These are phyloP conservation scores for Macrotis lagotis DNA, from an alignment of 2,113 vertebrate species.

Conservation along the genomic window DNA sequence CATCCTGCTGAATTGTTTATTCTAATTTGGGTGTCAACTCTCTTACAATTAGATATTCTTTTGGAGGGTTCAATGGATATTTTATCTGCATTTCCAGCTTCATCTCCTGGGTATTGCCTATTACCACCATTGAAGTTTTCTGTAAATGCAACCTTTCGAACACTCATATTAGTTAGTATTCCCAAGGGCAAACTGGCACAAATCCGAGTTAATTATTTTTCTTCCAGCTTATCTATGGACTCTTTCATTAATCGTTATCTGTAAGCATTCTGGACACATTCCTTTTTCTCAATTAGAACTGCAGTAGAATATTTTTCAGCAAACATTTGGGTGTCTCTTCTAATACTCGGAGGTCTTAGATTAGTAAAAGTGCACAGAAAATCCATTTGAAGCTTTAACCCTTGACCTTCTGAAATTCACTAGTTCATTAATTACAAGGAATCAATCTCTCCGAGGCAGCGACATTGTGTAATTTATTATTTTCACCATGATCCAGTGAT, in stretches of 20 bases:
- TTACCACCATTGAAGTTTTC: constrained; percentile 35
- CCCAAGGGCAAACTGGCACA: constrained; percentile 56
- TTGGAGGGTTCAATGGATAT: constrained; percentile 13
- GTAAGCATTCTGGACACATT: constrained; percentile 63
- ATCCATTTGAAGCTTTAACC: constrained; percentile 65
- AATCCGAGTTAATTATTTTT: constrained; percentile 76
- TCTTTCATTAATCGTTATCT: constrained; percentile 72
- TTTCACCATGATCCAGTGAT: neutral
- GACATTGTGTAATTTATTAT: constrained; percentile 24
- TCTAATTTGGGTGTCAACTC: constrained; percentile 39
- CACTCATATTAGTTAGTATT: constrained; percentile 57
- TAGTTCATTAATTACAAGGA: constrained; percentile 21
- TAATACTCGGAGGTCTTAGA: constrained; percentile 45
- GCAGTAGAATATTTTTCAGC: constrained; percentile 62
- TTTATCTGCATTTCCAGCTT: constrained; percentile 50
- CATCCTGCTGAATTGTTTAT: constrained; percentile 18
- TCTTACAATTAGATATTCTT: constrained; percentile 53
- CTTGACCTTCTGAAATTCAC: constrained; percentile 45
- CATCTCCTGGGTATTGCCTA: constrained; percentile 41
- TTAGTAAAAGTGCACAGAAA: constrained; percentile 57
- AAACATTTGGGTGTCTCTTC: constrained; percentile 63
- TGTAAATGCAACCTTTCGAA: constrained; percentile 30
- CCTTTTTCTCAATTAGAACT: constrained; percentile 71
- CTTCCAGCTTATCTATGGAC: constrained; percentile 69
- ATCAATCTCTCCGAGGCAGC: constrained; percentile 1